A percentile compares a stretch with the other conserved stretches of the same genome.
Conservation (phyloP, 2,888 invertebrate genomes). For the Psylliodes chrysocephalus region DNA sequence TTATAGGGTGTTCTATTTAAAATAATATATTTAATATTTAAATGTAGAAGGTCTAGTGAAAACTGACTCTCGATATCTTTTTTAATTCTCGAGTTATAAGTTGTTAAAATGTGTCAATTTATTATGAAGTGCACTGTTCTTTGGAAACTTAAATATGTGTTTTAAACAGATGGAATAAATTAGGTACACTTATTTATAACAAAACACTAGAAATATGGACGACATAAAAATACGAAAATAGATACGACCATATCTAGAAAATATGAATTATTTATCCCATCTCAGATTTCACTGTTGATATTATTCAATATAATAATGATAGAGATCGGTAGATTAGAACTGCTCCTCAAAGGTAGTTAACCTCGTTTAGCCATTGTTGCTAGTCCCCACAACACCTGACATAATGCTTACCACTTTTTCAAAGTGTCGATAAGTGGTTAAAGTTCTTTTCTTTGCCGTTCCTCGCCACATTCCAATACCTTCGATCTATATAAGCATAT, state of each 20-base stretch:
- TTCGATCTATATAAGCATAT: constrained; percentile 36
- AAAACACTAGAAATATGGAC: too few relatives aligned
- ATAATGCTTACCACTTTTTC: constrained; percentile 46
- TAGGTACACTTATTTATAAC: too few relatives aligned
- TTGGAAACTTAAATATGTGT: too few relatives aligned
- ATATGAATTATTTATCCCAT: constrained; percentile 29
- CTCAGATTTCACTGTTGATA: constrained; percentile 33
- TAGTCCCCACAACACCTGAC: constrained; percentile 48
- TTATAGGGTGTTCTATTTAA: too few relatives aligned
- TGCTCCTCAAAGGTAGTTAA: constrained; percentile 41
- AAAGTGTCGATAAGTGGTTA: constrained; percentile 48
- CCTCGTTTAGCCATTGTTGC: constrained; percentile 44
- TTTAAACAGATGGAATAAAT: too few relatives aligned
- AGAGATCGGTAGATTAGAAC: constrained; percentile 48
- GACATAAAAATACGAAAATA: background rate
- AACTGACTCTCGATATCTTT: too few relatives aligned
- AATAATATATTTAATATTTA: too few relatives aligned
- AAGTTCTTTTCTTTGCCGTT: constrained; percentile 22
- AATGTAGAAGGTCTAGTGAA: too few relatives aligned
- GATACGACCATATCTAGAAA: constrained; percentile 5
- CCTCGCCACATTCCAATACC: constrained; percentile 39
- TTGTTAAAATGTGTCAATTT: too few relatives aligned
- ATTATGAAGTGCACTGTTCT: too few relatives aligned
- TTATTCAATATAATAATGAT: constrained; percentile 41
- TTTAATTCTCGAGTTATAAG: too few relatives aligned